Percentiles rank a stretch among this genome's conserved stretches.
phyloP scores from a whole-genome alignment of 64 coral and sea anemone species.

The Anthopleura sola region DNA sequence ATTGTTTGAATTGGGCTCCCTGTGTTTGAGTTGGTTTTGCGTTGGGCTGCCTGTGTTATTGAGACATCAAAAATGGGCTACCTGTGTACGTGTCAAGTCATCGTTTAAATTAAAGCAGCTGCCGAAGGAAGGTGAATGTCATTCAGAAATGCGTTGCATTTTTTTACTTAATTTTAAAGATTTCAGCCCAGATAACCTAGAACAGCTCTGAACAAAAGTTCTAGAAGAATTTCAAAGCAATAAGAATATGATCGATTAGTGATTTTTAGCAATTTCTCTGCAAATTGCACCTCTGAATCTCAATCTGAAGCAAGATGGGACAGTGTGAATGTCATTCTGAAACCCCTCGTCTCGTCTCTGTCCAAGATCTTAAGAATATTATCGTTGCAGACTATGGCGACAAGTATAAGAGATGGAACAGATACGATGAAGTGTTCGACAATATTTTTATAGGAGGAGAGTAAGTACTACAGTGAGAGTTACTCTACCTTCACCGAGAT shows the following conservation, averaged over 20 bases:
- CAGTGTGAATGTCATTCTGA: background rate
- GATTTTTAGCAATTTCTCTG: too few relatives aligned
- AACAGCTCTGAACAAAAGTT: background rate
- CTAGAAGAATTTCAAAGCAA: background rate
- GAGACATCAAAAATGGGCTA: too few relatives aligned
- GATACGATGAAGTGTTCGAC: slow-evolving; percentile 78
- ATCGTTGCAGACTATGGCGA: background rate
- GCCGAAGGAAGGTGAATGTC: too few relatives aligned
- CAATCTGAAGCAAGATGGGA: background rate
- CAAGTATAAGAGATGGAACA: slow-evolving; percentile 2
- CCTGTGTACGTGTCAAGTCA: too few relatives aligned
- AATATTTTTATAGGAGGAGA: slow-evolving; percentile 58
- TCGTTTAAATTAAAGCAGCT: too few relatives aligned
- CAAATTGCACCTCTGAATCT: background rate
- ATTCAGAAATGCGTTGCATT: too few relatives aligned
- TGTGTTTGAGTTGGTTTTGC: background rate
- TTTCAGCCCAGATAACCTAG: background rate
- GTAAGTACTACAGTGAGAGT: too few relatives aligned
- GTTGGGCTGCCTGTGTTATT: background rate
- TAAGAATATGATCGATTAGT: background rate
- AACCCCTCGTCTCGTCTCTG: background rate
- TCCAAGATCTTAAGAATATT: background rate
- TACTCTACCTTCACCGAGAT: too few relatives aligned
- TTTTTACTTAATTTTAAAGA: background rate
- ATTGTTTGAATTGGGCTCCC: background rate